Evolutionary conservation across 2,797 vertebrate species (phyloP), one percentile per base, ranked within the genome.

Genomic region (Oryzias dopingdopingensis): DNA sequence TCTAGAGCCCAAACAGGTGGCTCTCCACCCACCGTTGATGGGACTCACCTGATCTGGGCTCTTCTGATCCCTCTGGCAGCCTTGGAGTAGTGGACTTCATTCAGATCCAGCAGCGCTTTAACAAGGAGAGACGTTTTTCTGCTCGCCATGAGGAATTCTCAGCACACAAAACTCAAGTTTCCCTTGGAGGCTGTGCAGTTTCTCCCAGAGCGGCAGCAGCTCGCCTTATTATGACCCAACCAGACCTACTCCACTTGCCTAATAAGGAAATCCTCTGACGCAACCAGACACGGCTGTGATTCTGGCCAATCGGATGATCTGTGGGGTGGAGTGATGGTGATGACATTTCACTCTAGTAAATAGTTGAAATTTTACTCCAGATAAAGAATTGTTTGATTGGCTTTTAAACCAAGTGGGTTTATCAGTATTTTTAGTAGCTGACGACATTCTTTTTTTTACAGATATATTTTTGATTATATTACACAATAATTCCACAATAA

Each of bases 31-130:
- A 5, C 8, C 41, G 61, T 17, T 5, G 17, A 0, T 22, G n/a
- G 0, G 7, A 61, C 77, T 74, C 75, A 91, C 90, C 86, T 85
- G 77, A 70, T 12, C 6, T 50, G 63, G 2, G 54, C 16, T 67
- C 58, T 52, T 16, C 16, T 78, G 0, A 14, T 83, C 49, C 77
- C 77, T 22, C 69, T 63, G 42, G 55, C 1, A 13, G 48, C 22
- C 17, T 55, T 78, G 0, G 46, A 52, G 1, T 62, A 56, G 20
- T 23, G 59, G 0, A 17, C 59, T 47, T 83, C 85, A 12, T 62
- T 67, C 46, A 64, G 6, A 4, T 79, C 76, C 72, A 78, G 16
- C 49, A 90, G 67, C 4, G 70, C 59, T 50, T 48, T 81, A 2
- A 61, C 4, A 14, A 90, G 46, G 0, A 68, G 49, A 4, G 69